A percentile compares a stretch with the other conserved stretches of the same genome.
phyloP scores from a whole-genome alignment of 2,113 vertebrate genomes.

The Herpetotheres cachinnans region DNA sequence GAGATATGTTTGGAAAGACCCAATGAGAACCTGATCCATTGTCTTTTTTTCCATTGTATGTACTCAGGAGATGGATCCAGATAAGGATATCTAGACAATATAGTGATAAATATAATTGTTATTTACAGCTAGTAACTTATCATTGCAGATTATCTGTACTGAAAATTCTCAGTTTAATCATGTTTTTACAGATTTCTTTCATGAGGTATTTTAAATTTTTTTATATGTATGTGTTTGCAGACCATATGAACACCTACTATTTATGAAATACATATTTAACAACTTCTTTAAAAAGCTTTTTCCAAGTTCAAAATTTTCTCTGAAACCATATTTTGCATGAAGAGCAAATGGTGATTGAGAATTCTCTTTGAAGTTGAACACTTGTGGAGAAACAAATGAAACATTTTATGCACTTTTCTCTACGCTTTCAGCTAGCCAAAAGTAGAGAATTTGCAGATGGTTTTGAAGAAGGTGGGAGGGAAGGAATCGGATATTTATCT shows the following conservation, averaged over 20 bases:
- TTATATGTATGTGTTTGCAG: neutral
- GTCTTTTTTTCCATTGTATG: neutral
- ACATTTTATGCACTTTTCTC: neutral
- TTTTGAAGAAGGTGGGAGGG: slow-evolving; percentile 40
- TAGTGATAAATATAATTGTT: neutral
- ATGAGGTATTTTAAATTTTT: neutral
- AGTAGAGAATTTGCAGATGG: slow-evolving; percentile 49
- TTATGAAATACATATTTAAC: neutral
- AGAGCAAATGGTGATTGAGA: slow-evolving; percentile 18
- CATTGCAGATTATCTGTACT: neutral
- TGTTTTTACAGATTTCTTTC: neutral
- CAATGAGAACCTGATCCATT: neutral
- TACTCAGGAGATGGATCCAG: neutral
- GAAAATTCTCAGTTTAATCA: neutral
- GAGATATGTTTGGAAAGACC: neutral
- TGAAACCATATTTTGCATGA: slow-evolving; percentile 1
- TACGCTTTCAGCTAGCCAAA: slow-evolving; percentile 10
- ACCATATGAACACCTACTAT: neutral
- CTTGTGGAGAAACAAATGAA: slow-evolving; percentile 42
- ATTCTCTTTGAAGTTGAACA: slow-evolving; percentile 28
- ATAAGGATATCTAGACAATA: neutral
- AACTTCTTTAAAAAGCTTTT: neutral
- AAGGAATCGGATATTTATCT: slow-evolving; percentile 38
- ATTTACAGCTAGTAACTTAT: neutral
- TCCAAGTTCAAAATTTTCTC: slow-evolving; percentile 16